Base-by-base conservation (phyloP, 2,888 invertebrate genomes). In the Epirrhoe tristata region DNA sequence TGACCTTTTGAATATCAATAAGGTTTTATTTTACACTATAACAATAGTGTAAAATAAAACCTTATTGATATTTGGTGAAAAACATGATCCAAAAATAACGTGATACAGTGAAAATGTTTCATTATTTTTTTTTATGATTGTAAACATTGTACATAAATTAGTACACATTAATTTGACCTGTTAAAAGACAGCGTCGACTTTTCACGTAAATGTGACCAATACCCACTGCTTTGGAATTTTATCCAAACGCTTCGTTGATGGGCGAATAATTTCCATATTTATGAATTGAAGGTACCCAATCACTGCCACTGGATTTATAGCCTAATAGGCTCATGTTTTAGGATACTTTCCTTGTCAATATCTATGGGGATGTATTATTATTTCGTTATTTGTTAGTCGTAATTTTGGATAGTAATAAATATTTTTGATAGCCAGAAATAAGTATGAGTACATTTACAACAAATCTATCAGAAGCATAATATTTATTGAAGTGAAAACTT, bases 231-330 rank as follows among this genome's bases (percentile, higher is more conserved):
- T 24, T 36, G 8, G 32, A 50, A 17, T 63, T 56, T 52, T 56
- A 46, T 56, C 46, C 46, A 57, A 59, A 63, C 63, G 24, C 34
- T 57, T 7, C 8, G 24, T 24, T 66, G 66, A 54, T 54, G 57
- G 53, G 53, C 39, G 64, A 65, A 67, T 69, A 62, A 73, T 73
- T 67, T 70, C 60, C 70, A 71, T 73, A 73, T 71, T 73, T 73
- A 73, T 71, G 69, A 73, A 71, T 63, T 65, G 68, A 54, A 66
- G 67, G 63, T 58, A 54, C 64, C 69, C 67, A 69, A 69, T 71
- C 73, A 66, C 63, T 71, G 73, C 64, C 34, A 55, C 12, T 46
- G 62, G 60, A 64, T 69, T 67, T 66, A 73, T 67, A 39, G 50
- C 63, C 50, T 64, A 59, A 65, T 57, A 67, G 50, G 59, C 55